phyloP scores from a whole-genome alignment of 2,888 invertebrate genomes.

The Orthosia incerta region DNA sequence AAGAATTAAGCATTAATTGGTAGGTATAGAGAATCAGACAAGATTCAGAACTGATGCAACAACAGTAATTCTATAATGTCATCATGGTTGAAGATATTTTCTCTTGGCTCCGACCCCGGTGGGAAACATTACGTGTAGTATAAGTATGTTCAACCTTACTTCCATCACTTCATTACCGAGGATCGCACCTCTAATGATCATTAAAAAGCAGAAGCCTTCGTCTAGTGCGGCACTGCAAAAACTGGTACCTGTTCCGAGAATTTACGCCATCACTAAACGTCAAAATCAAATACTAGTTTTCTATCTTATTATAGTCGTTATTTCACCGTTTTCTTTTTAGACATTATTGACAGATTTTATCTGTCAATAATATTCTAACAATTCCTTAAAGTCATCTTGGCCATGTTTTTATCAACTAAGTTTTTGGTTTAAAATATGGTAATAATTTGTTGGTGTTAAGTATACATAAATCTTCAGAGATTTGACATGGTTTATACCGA shows the following conservation, averaged over 20 bases:
- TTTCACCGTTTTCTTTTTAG: background rate
- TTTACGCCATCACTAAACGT: slow-evolving; percentile 3
- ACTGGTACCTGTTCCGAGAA: slow-evolving; percentile 13
- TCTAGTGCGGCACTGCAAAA: background rate
- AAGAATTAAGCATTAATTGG: background rate
- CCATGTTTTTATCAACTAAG: background rate
- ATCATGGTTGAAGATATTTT: slow-evolving; percentile 8
- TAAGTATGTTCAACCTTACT: slow-evolving; percentile 14
- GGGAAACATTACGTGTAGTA: background rate
- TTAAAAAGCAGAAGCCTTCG: slow-evolving; percentile 11
- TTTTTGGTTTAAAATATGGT: no score
- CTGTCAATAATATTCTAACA: background rate
- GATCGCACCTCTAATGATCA: slow-evolving; percentile 25
- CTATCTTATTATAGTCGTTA: background rate
- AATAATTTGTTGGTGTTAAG: no score
- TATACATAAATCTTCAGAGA: no score
- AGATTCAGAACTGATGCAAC: no score
- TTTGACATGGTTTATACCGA: no score
- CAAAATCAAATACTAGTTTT: slow-evolving; percentile 9
- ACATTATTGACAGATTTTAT: no score
- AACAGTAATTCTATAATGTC: background rate
- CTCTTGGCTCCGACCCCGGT: background rate
- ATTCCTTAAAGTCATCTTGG: background rate
- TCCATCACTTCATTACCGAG: slow-evolving; percentile 17
- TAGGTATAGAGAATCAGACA: no score